Percentiles rank a stretch among this genome's conserved stretches.
Conservation (phyloP, 2,888 invertebrate species). For the Parelbella ahira region DNA sequence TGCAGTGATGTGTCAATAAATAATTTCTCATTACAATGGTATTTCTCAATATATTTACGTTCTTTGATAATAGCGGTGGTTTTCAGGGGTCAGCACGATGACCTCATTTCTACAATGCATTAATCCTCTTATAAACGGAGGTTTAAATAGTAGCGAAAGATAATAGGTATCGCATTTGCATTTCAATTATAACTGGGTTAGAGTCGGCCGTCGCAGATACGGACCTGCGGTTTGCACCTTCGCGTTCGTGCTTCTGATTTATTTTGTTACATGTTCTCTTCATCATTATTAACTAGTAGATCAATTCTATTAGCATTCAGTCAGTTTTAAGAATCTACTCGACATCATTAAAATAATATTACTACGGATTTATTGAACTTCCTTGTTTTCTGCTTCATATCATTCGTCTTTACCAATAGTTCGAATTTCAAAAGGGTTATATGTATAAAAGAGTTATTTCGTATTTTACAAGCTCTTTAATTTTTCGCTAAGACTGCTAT, state of each 20-base stretch:
- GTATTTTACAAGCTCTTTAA: too few relatives aligned
- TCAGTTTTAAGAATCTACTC: too few relatives aligned
- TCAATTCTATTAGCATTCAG: too few relatives aligned
- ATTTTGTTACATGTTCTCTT: background rate
- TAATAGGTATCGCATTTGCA: conserved; percentile 24
- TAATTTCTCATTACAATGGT: too few relatives aligned
- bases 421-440: too few relatives aligned
- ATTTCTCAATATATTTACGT: background rate
- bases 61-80: background rate
- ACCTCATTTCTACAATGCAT: conserved; percentile 7
- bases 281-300: background rate
- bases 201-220: conserved; percentile 5
- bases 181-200: conserved; percentile 23
- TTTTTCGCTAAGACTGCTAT: too few relatives aligned
- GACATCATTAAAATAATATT: too few relatives aligned
- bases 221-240: conserved; percentile 18
- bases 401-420: too few relatives aligned
- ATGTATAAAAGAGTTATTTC: too few relatives aligned
- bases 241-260: conserved; percentile 13
- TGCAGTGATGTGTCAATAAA: background rate
- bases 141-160: conserved; percentile 20
- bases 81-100: conserved; percentile 3
- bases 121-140: conserved; percentile 18
- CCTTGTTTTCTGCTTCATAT: too few relatives aligned
- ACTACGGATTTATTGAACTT: too few relatives aligned